Percentiles rank a stretch among this genome's conserved stretches.
Evolutionary conservation across 2,797 vertebrate genomes (phyloP).

Genomic region (Falco concolor): DNA sequence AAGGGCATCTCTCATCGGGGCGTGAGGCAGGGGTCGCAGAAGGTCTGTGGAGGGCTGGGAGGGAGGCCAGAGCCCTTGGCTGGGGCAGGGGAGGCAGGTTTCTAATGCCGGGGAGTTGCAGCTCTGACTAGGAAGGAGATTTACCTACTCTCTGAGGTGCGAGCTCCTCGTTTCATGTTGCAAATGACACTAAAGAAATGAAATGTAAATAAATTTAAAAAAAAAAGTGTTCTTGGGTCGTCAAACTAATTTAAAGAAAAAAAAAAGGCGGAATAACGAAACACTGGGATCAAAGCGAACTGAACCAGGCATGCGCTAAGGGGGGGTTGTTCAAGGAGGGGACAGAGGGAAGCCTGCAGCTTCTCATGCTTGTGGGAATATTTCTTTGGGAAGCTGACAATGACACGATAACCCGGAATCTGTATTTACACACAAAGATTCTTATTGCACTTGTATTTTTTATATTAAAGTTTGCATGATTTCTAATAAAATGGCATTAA

Average conservation of each 20-base stretch:
- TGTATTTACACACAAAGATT: slow-evolving; percentile 71
- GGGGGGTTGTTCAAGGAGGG: slow-evolving; percentile 2
- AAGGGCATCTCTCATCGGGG: not conserved
- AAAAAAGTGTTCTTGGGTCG: not conserved
- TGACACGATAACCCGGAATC: slow-evolving; percentile 50
- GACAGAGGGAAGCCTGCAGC: slow-evolving; percentile 25
- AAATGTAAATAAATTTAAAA: slow-evolving; percentile 52
- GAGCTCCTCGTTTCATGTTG: slow-evolving; percentile 34
- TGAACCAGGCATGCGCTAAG: not conserved
- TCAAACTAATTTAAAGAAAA: not conserved
- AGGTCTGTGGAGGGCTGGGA: not conserved
- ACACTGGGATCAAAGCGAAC: not conserved
- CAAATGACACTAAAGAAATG: slow-evolving; percentile 59
- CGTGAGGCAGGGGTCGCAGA: too few relatives aligned
- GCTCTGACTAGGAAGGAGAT: not conserved
- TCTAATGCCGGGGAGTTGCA: not conserved
- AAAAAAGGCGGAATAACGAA: not conserved
- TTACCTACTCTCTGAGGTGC: not conserved
- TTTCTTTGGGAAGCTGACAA: slow-evolving; percentile 18
- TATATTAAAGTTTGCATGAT: slow-evolving; percentile 84
- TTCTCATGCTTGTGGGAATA: not conserved
- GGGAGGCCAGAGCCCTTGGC: not conserved
- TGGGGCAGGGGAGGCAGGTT: not conserved
- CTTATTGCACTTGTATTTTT: slow-evolving; percentile 80
- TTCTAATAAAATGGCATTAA: slow-evolving; percentile 84